Evolutionary conservation across 2,888 invertebrate genomes (phyloP).

Genomic region (Drosophila mulleri): DNA sequence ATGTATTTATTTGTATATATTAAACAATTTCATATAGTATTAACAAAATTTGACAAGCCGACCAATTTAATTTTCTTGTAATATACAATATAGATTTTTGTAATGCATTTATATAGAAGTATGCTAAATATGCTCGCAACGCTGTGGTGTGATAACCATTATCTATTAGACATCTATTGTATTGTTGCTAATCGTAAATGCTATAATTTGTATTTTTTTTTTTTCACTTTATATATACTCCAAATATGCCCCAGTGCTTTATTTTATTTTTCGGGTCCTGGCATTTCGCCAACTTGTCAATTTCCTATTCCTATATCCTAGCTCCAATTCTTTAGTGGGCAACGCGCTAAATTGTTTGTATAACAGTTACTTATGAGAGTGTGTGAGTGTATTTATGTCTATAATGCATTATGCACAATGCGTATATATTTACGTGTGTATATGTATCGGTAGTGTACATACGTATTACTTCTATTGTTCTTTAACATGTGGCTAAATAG

Average conservation of each 20-base stretch:
- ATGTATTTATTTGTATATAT: constrained; percentile 49
- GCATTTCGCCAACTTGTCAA: constrained; percentile 48
- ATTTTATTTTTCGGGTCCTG: constrained; percentile 11
- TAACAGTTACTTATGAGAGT: constrained; percentile 57
- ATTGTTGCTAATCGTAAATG: constrained; percentile 55
- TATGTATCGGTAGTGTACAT: constrained; percentile 48
- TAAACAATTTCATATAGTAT: constrained; percentile 70
- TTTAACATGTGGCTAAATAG: constrained; percentile 73
- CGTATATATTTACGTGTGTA: constrained; percentile 30
- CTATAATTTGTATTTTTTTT: constrained; percentile 52
- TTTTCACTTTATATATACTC: constrained; percentile 23
- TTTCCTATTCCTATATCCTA: constrained; percentile 64
- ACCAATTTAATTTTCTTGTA: constrained; percentile 57
- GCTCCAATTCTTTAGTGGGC: constrained; percentile 49
- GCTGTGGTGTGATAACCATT: constrained; percentile 59
- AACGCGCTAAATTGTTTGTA: constrained; percentile 58
- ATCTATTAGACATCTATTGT: constrained; percentile 74
- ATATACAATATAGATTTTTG: constrained; percentile 63
- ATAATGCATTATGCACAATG: constrained; percentile 35
- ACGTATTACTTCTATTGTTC: constrained; percentile 55
- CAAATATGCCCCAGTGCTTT: constrained; percentile 41
- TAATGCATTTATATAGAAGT: constrained; percentile 52
- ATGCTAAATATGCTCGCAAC: constrained; percentile 65
- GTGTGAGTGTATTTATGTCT: constrained; percentile 39
- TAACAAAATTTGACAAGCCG: constrained; percentile 76